Evolutionary conservation across 2,888 invertebrate genomes (phyloP).

Genomic region (Leucophenga montana): DNA sequence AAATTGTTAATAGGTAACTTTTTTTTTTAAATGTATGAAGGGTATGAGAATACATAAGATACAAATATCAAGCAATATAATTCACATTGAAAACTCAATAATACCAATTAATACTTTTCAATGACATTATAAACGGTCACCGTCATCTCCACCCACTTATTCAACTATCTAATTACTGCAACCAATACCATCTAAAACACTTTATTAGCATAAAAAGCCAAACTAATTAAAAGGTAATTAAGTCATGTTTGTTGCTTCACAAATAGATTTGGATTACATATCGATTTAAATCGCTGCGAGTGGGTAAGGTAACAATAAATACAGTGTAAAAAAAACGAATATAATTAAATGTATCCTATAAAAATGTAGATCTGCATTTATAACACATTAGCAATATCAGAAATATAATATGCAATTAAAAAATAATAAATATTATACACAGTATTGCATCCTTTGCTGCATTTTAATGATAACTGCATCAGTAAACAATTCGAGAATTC

Average conservation of each 20-base stretch:
- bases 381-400: neutral
- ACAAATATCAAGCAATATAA: no score
- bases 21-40: no score
- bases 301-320: no score
- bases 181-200: no score
- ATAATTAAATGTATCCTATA: neutral
- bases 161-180: no score
- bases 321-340: neutral
- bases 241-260: conserved; percentile 11
- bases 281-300: neutral
- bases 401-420: conserved; percentile 1
- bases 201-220: conserved; percentile 1
- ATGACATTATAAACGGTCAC: no score
- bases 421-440: neutral
- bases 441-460: neutral
- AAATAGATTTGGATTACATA: conserved; percentile 7
- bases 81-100: no score
- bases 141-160: no score
- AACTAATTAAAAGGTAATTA: conserved; percentile 23
- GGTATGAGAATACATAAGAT: no score
- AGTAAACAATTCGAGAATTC: conserved; percentile 42
- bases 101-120: no score
- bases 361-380: neutral
- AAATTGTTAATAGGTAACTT: no score
- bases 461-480: conserved; percentile 1